These are phyloP conservation scores for Chionis minor DNA, from an alignment of 2,113 vertebrate genomes.

Conservation along the genomic window DNA sequence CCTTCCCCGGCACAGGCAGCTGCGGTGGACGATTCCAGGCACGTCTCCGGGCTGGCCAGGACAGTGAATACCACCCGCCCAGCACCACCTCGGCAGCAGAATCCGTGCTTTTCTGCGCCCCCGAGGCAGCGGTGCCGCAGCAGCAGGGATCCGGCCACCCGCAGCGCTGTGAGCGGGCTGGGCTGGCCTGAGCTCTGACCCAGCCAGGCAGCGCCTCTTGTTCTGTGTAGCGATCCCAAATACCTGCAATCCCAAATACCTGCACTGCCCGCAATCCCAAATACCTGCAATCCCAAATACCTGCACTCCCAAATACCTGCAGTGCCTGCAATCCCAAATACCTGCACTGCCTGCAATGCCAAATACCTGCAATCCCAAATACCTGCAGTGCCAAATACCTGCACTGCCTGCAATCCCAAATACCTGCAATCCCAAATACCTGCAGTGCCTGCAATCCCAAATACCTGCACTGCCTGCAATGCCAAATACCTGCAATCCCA, in stretches of 20 bases:
- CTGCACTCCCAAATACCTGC: too few relatives aligned
- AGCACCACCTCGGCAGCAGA: accelerated
- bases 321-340: too few relatives aligned
- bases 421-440: too few relatives aligned
- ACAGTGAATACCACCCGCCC: neutral
- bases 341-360: too few relatives aligned
- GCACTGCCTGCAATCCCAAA: too few relatives aligned
- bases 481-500: neutral
- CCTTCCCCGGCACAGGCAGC: neutral
- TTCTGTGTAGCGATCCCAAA: neutral
- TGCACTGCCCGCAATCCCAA: neutral
- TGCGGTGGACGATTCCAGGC: neutral
- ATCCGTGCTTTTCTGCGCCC: neutral
- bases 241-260: neutral
- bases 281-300: too few relatives aligned
- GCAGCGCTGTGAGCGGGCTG: neutral
- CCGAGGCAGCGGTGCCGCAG: neutral
- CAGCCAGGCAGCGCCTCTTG: accelerated
- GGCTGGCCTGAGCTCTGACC: neutral
- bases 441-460: too few relatives aligned
- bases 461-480: too few relatives aligned
- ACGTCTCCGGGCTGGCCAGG: neutral
- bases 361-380: too few relatives aligned
- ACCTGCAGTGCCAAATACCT: too few relatives aligned
- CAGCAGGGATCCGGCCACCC: neutral